phyloP scores from a whole-genome alignment of 2,888 invertebrate species.

The Psococerastis gibbosa region DNA sequence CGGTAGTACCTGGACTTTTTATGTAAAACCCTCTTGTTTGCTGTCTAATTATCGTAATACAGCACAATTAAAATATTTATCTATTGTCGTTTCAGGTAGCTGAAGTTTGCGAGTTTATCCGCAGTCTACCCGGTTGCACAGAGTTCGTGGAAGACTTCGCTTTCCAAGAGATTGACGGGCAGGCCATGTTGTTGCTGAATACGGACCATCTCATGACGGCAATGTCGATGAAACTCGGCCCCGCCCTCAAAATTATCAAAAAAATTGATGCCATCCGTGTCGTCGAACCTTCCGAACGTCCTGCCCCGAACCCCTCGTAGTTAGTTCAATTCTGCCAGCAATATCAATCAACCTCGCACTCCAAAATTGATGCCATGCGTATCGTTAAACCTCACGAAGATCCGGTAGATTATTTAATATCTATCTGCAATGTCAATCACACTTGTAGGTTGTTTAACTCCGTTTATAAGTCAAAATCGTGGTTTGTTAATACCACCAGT shows the following conservation, averaged over 20 bases:
- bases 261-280: slow-evolving; percentile 69
- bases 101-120: slow-evolving; percentile 38
- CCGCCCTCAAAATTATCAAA: slow-evolving; percentile 87
- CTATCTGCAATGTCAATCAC: no score
- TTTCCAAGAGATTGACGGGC: slow-evolving; percentile 90
- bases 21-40: background rate
- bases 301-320: no score
- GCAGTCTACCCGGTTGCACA: slow-evolving; percentile 72
- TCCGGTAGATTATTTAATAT: no score
- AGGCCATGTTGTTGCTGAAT: slow-evolving; percentile 75
- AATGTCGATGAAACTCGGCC: slow-evolving; percentile 89
- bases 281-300: slow-evolving; percentile 23
- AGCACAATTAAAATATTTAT: slow-evolving; percentile 8
- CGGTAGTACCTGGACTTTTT: no score
- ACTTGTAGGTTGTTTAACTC: no score
- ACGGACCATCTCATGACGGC: slow-evolving; percentile 89
- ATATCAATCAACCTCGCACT: no score
- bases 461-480: no score
- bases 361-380: no score
- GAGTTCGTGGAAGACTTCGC: slow-evolving; percentile 90
- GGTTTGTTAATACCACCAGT: no score
- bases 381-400: no score
- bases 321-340: no score
- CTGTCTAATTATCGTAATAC: background rate
- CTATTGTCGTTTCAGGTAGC: slow-evolving; percentile 18